Evolutionary conservation across 2,797 vertebrate species (phyloP), one percentile per base, ranked within the genome.

Genomic region (Sus cebifrons): DNA sequence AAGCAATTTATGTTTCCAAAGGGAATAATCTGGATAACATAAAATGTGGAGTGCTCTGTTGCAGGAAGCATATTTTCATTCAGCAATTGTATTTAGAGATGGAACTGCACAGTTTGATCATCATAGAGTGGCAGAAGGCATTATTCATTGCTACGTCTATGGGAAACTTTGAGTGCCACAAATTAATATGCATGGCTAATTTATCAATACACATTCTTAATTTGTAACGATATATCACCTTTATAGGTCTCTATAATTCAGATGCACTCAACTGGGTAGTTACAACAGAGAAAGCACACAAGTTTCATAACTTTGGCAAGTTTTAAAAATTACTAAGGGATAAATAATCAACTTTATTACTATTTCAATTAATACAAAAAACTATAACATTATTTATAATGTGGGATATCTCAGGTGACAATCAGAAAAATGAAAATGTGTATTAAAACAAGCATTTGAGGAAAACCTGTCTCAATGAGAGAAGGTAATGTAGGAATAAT

Each of bases 1-100:
- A 99, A 98, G 98, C 98, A 99, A 99, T 99, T 98, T 99, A 99
- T 99, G 99, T 97, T 99, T 99, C 99, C 99, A 99, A 99, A 98
- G 99, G 99, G 99, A 99, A 98, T 99, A 98, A 98, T 99, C 97
- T 98, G 98, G 98, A 97, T 98, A 98, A 98, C 98, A 98, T 98
- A 98, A 99, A 98, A 98, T 98, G 98, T 98, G 97, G 98, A 99
- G 98, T 98, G 98, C 97, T 98, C 97, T 97, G 98, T 98, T 98
- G 98, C 97, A 96, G 97, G 98, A 98, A 98, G 98, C 98, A 98
- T 98, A 98, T 99, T 99, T 99, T 98, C 98, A 98, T 98, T 98
- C 98, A 98, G 98, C 98, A 98, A 98, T 97, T 98, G 98, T 99
- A 98, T 98, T 98, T 98, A n/a, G 91, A 98, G 98, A 98, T 97